A percentile compares a stretch with the other conserved stretches of the same genome.
Evolutionary conservation across 30 jellyfish, hydroid and myxozoan genomes (phyloP).

Genomic region (Hydractinia echinata): DNA sequence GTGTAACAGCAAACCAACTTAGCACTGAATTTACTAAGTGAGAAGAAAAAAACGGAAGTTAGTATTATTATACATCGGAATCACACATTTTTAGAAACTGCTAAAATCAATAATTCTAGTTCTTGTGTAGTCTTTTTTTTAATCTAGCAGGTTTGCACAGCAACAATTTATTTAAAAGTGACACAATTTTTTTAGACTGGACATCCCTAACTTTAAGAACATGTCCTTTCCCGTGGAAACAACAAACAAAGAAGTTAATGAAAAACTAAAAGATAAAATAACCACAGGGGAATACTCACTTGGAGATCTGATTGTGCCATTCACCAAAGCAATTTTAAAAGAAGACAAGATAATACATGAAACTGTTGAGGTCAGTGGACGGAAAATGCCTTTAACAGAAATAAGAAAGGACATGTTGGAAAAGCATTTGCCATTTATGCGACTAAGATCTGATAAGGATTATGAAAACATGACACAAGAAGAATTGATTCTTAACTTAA

Average conservation of each 20-base stretch:
- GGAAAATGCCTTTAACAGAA: slow-evolving; percentile 13
- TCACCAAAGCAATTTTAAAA: not conserved
- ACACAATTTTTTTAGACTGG: not conserved
- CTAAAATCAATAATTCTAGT: too few relatives aligned
- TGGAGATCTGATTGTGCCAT: slow-evolving; percentile 11
- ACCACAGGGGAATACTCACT: slow-evolving; percentile 11
- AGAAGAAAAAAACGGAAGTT: too few relatives aligned
- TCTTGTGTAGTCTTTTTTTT: too few relatives aligned
- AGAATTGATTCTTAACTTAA: not conserved
- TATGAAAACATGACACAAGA: slow-evolving; percentile 8
- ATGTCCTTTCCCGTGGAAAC: too few relatives aligned
- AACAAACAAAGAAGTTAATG: not conserved
- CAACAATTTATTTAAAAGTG: too few relatives aligned
- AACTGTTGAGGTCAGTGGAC: not conserved
- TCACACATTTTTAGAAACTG: too few relatives aligned
- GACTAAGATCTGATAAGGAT: not conserved
- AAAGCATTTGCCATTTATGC: not conserved
- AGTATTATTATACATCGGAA: too few relatives aligned
- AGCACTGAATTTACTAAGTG: too few relatives aligned
- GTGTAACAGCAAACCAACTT: too few relatives aligned
- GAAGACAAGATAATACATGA: not conserved
- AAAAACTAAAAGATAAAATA: slow-evolving; percentile 5
- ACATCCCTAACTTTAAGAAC: too few relatives aligned
- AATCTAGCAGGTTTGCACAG: too few relatives aligned
- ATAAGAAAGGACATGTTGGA: not conserved